Percentiles rank a stretch among this genome's conserved stretches.
Conservation (phyloP, 2,797 vertebrate species). For the Paguma larvata region DNA sequence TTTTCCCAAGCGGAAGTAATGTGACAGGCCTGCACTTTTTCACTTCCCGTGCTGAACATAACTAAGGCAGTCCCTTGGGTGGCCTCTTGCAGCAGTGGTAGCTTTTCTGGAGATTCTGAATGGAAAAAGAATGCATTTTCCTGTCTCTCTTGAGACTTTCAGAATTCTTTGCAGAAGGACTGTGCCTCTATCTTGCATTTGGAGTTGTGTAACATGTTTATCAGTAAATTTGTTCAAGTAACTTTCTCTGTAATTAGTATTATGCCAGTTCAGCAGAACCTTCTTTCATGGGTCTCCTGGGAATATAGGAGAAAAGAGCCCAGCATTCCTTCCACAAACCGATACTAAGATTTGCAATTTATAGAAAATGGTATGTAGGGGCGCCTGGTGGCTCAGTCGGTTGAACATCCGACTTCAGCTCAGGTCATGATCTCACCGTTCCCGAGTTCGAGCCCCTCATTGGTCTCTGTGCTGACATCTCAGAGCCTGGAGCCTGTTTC, state of each 20-base stretch:
- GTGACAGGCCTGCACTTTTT: not conserved
- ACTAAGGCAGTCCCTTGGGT: not conserved
- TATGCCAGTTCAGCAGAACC: not conserved
- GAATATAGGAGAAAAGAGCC: not conserved
- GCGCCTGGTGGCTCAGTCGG: no score
- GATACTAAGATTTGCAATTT: not conserved
- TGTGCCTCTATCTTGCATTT: not conserved
- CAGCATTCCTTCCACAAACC: not conserved
- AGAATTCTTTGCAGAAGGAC: not conserved
- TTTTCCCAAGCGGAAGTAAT: not conserved
- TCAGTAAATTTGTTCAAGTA: constrained; percentile 11
- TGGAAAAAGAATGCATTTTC: not conserved
- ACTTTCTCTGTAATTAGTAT: not conserved
- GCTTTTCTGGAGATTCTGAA: not conserved
- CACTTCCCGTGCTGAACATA: not conserved
- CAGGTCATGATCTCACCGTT: no score
- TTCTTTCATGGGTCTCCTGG: not conserved
- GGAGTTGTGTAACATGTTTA: not conserved
- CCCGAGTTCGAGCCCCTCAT: no score
- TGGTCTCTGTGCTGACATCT: no score
- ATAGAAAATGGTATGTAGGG: not conserved
- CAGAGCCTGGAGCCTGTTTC: no score
- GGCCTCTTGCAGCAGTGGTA: not conserved
- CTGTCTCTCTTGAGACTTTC: not conserved
- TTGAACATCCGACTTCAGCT: no score